A percentile compares a stretch with the other conserved stretches of the same genome.
These are phyloP conservation scores for Anas platyrhynchos DNA, from an alignment of 2,113 vertebrate species.

Conservation along the genomic window DNA sequence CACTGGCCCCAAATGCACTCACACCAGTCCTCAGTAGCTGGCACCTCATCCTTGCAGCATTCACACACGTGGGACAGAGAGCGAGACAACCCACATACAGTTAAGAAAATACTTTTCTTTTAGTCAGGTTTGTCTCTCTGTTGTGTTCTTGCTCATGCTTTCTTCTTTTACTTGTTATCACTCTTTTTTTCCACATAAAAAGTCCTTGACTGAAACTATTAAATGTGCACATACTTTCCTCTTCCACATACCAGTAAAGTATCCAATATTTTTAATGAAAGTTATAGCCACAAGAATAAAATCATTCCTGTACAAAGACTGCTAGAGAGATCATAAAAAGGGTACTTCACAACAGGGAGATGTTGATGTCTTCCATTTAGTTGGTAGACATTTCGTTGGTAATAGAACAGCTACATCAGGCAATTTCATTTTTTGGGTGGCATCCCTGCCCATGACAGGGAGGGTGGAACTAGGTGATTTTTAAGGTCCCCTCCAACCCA, in stretches of 20 bases:
- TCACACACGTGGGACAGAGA: neutral
- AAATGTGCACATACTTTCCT: neutral
- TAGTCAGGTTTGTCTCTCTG: neutral
- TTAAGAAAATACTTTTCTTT: neutral
- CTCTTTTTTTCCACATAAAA: neutral
- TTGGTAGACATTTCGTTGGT: neutral
- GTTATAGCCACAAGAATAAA: neutral
- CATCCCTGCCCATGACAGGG: too few relatives aligned
- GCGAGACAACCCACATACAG: neutral
- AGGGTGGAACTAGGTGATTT: too few relatives aligned
- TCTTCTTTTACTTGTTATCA: neutral
- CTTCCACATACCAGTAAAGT: neutral
- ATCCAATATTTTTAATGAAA: neutral
- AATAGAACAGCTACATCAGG: neutral
- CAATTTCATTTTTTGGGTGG: too few relatives aligned
- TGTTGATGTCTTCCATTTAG: neutral
- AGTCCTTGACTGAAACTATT: neutral
- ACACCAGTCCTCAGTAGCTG: neutral
- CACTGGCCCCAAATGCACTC: neutral
- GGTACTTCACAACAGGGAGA: neutral
- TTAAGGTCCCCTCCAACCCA: too few relatives aligned
- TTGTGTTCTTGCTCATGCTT: neutral
- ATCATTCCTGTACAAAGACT: neutral
- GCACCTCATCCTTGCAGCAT: neutral
- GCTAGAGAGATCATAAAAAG: neutral